These are phyloP conservation scores for Hemaris fuciformis DNA, from an alignment of 2,888 invertebrate genomes.

Conservation along the genomic window DNA sequence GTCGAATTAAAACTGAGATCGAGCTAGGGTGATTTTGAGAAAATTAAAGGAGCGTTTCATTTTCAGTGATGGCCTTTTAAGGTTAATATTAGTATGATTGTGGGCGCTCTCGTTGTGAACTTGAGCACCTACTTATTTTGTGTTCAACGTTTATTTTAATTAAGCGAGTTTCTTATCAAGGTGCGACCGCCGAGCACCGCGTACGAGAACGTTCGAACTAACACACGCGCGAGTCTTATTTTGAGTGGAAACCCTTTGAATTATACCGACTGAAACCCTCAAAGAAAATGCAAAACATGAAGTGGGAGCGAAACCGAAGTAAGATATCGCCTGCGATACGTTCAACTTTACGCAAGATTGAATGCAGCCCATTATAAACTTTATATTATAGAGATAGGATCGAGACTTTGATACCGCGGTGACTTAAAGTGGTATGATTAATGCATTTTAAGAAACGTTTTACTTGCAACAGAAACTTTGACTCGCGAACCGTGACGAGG, in stretches of 20 bases:
- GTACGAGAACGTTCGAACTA: conserved; percentile 9
- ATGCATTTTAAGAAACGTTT: conserved; percentile 69
- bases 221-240: conserved; percentile 23
- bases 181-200: conserved; percentile 21
- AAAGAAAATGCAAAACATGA: conserved; percentile 56
- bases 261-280: conserved; percentile 37
- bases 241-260: conserved; percentile 29
- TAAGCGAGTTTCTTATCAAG: conserved; percentile 51
- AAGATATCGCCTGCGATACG: conserved; percentile 49
- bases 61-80: conserved; percentile 65
- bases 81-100: conserved; percentile 75
- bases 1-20: conserved; percentile 76
- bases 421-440: conserved; percentile 59
- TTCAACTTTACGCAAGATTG: conserved; percentile 50
- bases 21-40: conserved; percentile 67
- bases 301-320: conserved; percentile 34
- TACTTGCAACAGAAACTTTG: conserved; percentile 66
- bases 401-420: conserved; percentile 46
- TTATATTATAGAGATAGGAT: conserved; percentile 47
- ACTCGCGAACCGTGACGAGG: conserved; percentile 58
- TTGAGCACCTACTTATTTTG: conserved; percentile 56
- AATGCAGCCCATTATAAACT: conserved; percentile 45
- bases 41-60: conserved; percentile 76
- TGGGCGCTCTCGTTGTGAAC: conserved; percentile 48
- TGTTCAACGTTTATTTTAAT: conserved; percentile 61